A percentile compares a stretch with the other conserved stretches of the same genome.
Conservation (phyloP, 2,113 vertebrate genomes). For the Petaurus breviceps region DNA sequence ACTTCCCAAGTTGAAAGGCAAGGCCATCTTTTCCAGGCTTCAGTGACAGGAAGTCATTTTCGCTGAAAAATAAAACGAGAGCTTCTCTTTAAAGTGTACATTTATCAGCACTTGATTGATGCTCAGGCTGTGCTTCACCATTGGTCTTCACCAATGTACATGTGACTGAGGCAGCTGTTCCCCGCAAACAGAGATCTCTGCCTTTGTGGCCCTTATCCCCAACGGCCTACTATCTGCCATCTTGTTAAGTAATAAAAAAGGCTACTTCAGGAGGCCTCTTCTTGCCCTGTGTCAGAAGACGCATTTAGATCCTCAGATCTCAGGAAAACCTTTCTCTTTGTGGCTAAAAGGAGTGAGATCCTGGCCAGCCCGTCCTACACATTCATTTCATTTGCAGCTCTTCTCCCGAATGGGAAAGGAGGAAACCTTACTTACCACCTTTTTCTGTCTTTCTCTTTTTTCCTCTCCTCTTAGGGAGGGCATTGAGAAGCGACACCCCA, state of each 20-base stretch:
- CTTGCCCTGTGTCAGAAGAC: background rate
- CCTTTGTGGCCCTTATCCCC: background rate
- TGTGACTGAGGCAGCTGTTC: background rate
- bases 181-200: background rate
- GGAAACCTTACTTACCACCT: background rate
- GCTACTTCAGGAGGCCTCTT: background rate
- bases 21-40: background rate
- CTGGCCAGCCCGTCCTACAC: background rate
- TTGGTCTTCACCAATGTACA: background rate
- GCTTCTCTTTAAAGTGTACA: background rate
- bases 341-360: background rate
- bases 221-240: background rate
- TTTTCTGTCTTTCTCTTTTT: slow-evolving; percentile 11
- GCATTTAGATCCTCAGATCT: background rate
- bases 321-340: background rate
- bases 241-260: background rate
- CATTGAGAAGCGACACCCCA: slow-evolving; percentile 93
- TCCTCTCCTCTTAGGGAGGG: slow-evolving; percentile 87
- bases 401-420: background rate
- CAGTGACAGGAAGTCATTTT: background rate
- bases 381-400: slow-evolving; percentile 38
- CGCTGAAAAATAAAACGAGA: background rate
- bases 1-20: background rate
- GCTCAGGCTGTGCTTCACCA: accelerated
- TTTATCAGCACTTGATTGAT: background rate